Percentiles rank a stretch among this genome's conserved stretches.
Conservation (phyloP, 2,888 invertebrate genomes). For the Caenorhabditis afra region DNA sequence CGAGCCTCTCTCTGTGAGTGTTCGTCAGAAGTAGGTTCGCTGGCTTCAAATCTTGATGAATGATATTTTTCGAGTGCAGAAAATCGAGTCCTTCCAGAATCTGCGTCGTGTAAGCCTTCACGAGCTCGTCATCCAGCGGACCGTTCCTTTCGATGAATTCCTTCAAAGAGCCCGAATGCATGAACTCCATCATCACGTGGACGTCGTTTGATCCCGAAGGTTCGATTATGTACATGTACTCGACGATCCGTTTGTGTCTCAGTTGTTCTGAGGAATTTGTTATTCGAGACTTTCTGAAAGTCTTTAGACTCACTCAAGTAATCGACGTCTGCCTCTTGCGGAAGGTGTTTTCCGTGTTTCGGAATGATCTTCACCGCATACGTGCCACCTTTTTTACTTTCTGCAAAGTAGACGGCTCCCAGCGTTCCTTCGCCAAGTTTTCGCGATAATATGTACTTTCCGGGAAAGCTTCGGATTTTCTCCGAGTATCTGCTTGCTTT, state of each 20-base stretch:
- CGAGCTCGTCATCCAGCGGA: conserved; percentile 31
- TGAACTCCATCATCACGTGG: conserved; percentile 83
- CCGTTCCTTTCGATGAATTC: conserved; percentile 53
- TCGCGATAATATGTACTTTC: conserved; percentile 35
- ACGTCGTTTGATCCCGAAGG: conserved; percentile 52
- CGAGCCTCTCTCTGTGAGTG: conserved; percentile 73
- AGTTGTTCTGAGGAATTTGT: conserved; percentile 42
- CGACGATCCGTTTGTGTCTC: conserved; percentile 44
- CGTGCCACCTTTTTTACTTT: conserved; percentile 30
- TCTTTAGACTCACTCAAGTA: conserved; percentile 45
- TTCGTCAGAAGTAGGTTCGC: conserved; percentile 82
- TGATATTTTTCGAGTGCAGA: conserved; percentile 82
- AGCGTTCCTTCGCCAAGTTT: conserved; percentile 52
- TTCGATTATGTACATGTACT: conserved; percentile 54
- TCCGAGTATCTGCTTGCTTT: conserved; percentile 46
- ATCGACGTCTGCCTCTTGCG: conserved; percentile 56
- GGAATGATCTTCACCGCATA: conserved; percentile 50
- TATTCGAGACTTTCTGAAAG: no score
- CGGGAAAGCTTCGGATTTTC: conserved; percentile 21
- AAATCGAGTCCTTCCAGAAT: conserved; percentile 82
- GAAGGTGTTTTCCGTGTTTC: conserved; percentile 36
- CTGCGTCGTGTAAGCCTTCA: conserved; percentile 68
- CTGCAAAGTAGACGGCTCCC: conserved; percentile 42
- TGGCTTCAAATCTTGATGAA: conserved; percentile 82
- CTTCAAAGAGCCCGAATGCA: conserved; percentile 83